A percentile compares a stretch with the other conserved stretches of the same genome.
Evolutionary conservation across 1,140 invertebrate species (phyloP).

Genomic region (Drosophila tani): DNA sequence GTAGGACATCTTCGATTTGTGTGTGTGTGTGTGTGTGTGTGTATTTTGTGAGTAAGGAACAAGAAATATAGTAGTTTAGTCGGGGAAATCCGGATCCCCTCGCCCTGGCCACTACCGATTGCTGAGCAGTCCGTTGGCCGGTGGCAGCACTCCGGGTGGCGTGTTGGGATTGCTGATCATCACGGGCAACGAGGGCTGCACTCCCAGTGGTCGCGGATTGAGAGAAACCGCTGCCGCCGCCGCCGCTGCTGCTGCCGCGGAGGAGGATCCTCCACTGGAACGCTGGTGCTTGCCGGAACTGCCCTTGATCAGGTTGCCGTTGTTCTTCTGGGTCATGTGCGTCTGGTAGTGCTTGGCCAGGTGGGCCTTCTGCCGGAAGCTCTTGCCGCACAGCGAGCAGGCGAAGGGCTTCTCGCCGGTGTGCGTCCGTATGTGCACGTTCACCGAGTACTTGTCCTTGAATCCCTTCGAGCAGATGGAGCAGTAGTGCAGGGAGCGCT

Average conservation of each 20-base stretch:
- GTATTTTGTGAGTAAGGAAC: slow-evolving; percentile 75
- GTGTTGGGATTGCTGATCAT: slow-evolving; percentile 72
- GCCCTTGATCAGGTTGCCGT: slow-evolving; percentile 78
- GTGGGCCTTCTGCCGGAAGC: slow-evolving; percentile 98
- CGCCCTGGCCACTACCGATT: slow-evolving; percentile 68
- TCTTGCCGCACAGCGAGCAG: slow-evolving; percentile 94
- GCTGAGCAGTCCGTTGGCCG: slow-evolving; percentile 76
- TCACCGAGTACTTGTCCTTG: slow-evolving; percentile 97
- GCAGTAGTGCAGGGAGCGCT: slow-evolving; percentile 94
- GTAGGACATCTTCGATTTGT: slow-evolving; percentile 31
- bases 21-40: slow-evolving; percentile 13
- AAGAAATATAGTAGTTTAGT: slow-evolving; percentile 70
- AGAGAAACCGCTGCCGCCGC: slow-evolving; percentile 23
- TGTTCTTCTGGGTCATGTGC: slow-evolving; percentile 92
- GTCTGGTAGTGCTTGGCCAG: slow-evolving; percentile 99
- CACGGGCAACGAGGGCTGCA: slow-evolving; percentile 41
- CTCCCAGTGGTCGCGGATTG: slow-evolving; percentile 56
- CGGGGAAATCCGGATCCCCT: slow-evolving; percentile 13
- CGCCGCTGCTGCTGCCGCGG: slow-evolving; percentile 1
- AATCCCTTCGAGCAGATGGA: slow-evolving; percentile 96
- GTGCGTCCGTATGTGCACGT: slow-evolving; percentile 95
- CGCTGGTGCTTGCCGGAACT: slow-evolving; percentile 70
- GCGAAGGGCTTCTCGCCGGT: slow-evolving; percentile 95
- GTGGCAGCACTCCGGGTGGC: slow-evolving; percentile 65
- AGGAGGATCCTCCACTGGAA: slow-evolving; percentile 12